Conservation (phyloP, 2,797 vertebrate genomes). For the Pseudomugil tenellus region DNA sequence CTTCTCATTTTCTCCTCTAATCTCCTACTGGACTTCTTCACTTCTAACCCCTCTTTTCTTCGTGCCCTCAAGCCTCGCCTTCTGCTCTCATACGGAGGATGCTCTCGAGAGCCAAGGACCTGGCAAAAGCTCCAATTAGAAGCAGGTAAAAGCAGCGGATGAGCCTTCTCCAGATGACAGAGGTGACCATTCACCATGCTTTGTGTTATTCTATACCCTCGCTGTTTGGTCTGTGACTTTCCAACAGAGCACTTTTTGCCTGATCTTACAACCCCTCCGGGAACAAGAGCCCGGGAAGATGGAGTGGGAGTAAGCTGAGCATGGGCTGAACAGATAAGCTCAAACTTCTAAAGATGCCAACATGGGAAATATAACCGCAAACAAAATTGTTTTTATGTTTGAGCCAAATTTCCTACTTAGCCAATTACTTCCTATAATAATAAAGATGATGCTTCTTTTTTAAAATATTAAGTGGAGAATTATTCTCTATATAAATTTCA, state of each 20-base stretch:
- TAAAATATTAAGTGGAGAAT: not conserved
- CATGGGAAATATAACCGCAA: conserved; percentile 26
- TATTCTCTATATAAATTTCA: conserved; percentile 25
- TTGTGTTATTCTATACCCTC: conserved; percentile 31
- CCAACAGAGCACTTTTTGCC: conserved; percentile 19
- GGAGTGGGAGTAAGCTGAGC: conserved; percentile 44
- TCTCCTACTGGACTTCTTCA: conserved; percentile 32
- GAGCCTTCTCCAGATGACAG: conserved; percentile 45
- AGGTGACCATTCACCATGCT: conserved; percentile 41
- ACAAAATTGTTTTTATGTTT: conserved; percentile 9
- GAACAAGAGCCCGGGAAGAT: conserved; percentile 40
- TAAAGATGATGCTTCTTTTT: not conserved
- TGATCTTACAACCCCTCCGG: conserved; percentile 14
- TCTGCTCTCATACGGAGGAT: conserved; percentile 27
- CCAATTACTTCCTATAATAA: conserved; percentile 5
- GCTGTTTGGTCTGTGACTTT: conserved; percentile 22
- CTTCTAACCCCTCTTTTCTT: conserved; percentile 37
- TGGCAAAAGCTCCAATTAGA: conserved; percentile 58
- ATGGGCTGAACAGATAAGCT: conserved; percentile 27
- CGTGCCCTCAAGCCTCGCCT: conserved; percentile 13
- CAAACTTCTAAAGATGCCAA: conserved; percentile 21
- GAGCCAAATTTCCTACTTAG: conserved; percentile 20
- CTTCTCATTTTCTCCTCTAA: conserved; percentile 42
- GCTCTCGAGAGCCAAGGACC: conserved; percentile 32
- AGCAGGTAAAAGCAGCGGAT: conserved; percentile 53